Percentiles rank a stretch among this genome's conserved stretches.
These are phyloP conservation scores for Caretta caretta DNA, from an alignment of 2,113 vertebrate genomes.

Conservation along the genomic window DNA sequence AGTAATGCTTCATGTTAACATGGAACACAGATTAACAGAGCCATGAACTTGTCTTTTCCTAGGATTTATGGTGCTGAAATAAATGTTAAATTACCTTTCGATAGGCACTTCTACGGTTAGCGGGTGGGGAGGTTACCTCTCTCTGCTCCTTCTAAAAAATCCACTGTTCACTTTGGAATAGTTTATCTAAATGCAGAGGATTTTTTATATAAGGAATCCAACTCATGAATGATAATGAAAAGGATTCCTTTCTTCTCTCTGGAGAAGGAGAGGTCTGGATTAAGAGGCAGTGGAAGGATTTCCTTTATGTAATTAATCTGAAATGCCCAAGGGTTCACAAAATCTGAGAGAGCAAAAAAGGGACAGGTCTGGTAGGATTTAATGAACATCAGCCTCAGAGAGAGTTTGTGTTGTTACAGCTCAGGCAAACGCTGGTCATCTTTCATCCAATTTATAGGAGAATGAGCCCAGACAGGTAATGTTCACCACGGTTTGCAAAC, in stretches of 20 bases:
- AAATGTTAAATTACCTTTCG: neutral
- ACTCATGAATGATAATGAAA: neutral
- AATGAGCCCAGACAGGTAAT: conserved; percentile 55
- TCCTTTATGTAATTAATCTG: neutral
- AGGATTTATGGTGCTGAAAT: neutral
- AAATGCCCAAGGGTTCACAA: neutral
- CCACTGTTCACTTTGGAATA: neutral
- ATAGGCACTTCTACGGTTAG: neutral
- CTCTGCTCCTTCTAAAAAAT: neutral
- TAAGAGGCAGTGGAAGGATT: neutral
- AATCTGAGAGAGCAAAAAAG: neutral
- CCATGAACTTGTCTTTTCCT: neutral
- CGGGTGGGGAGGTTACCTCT: neutral
- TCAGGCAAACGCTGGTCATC: neutral
- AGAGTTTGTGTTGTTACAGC: neutral
- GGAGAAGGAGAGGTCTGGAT: neutral
- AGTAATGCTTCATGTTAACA: neutral
- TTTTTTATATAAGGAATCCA: neutral
- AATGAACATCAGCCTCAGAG: neutral
- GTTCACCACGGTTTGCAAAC: conserved; percentile 59
- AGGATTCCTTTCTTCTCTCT: neutral
- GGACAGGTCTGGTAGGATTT: neutral
- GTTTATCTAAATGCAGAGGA: neutral
- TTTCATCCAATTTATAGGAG: conserved; percentile 14
- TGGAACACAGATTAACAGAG: neutral